phyloP scores from a whole-genome alignment of 2,888 invertebrate genomes.

The Panzeria rudis region DNA sequence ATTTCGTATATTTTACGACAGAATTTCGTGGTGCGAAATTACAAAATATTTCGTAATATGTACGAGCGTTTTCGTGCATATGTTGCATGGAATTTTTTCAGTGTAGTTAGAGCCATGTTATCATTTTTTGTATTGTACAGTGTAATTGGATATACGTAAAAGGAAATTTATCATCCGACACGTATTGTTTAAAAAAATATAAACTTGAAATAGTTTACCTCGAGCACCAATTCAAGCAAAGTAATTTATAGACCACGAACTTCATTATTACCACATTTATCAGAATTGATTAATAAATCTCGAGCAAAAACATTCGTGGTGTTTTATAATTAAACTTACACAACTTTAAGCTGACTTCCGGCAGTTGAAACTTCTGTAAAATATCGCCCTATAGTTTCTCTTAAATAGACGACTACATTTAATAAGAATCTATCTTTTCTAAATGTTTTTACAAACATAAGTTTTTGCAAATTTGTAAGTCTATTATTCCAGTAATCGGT shows the following conservation, averaged over 20 bases:
- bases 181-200: no score
- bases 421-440: conserved; percentile 92
- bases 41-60: no score
- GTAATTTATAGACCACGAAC: not conserved
- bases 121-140: no score
- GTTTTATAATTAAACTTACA: conserved; percentile 77
- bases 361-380: conserved; percentile 93
- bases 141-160: no score
- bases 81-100: no score
- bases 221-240: no score
- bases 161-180: no score
- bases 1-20: no score
- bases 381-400: conserved; percentile 88
- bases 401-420: conserved; percentile 92
- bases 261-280: not conserved
- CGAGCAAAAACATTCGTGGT: not conserved
- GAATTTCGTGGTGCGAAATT: no score
- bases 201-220: no score
- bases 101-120: no score
- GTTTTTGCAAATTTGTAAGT: conserved; percentile 90
- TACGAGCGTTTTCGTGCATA: no score
- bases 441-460: conserved; percentile 90
- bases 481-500: conserved; percentile 87
- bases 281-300: not conserved
- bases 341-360: conserved; percentile 81